Conservation (phyloP, 2,797 vertebrate species). For the Paramormyrops hopkinsi region DNA sequence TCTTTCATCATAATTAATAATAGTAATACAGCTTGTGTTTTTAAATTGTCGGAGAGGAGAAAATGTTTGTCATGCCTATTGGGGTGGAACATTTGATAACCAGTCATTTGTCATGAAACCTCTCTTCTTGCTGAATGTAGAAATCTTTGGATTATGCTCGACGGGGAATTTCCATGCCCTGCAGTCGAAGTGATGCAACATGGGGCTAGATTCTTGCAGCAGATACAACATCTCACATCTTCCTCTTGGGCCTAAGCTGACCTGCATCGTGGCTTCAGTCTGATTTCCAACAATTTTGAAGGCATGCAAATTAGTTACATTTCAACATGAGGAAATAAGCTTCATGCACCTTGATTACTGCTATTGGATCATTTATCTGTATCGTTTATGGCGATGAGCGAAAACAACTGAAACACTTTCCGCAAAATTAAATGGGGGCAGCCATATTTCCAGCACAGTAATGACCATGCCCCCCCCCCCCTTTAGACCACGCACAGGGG, state of each 20-base stretch:
- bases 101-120: neutral
- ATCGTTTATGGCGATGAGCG: neutral
- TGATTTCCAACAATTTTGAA: neutral
- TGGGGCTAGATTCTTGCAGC: neutral
- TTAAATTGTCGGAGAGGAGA: neutral
- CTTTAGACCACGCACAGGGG: neutral
- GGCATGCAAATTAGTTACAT: neutral
- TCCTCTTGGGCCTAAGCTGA: neutral
- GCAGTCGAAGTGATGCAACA: neutral
- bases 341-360: neutral
- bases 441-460: neutral
- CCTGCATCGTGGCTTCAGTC: neutral
- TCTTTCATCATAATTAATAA: conserved; percentile 1
- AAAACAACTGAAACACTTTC: neutral
- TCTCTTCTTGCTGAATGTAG: neutral
- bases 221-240: neutral
- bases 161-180: neutral
- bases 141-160: neutral
- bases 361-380: neutral
- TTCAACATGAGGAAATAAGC: neutral
- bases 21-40: neutral
- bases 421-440: neutral
- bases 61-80: neutral
- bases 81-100: neutral
- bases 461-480: neutral